These are phyloP conservation scores for Pseudochirops corinnae DNA, from an alignment of 2,797 vertebrate species.

Conservation along the genomic window DNA sequence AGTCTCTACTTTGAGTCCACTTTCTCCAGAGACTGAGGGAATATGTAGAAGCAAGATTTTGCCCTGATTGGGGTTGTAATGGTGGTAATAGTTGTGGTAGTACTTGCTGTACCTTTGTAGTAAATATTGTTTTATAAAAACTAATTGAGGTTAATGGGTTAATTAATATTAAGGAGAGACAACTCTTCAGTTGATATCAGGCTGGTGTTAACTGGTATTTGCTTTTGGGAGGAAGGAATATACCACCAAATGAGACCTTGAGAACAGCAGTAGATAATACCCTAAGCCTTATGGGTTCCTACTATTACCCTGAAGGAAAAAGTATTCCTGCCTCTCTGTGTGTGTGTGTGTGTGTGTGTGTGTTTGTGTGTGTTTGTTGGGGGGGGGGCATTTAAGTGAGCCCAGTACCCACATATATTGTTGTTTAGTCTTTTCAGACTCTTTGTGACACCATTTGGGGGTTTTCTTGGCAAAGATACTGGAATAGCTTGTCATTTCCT, in stretches of 20 bases:
- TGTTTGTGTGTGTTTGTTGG: no score
- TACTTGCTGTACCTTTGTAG: not conserved
- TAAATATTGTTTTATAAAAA: not conserved
- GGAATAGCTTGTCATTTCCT: no score
- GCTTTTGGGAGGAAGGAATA: not conserved
- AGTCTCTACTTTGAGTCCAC: not conserved
- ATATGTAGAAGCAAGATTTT: not conserved
- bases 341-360: no score
- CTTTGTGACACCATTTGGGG: not conserved
- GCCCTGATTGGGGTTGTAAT: not conserved
- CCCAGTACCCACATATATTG: not conserved
- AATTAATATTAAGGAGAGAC: not conserved
- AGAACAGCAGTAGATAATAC: not conserved
- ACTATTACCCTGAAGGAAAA: not conserved
- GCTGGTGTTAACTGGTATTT: not conserved
- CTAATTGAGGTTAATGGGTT: not conserved
- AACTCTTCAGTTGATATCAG: not conserved
- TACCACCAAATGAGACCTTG: not conserved
- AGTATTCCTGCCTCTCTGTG: not conserved
- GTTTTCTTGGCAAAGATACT: not conserved
- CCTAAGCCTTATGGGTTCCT: not conserved
- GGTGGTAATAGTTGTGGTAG: not conserved
- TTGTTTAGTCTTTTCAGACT: not conserved
- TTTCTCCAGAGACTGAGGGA: not conserved
- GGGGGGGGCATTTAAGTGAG: not conserved